Evolutionary conservation across 2,888 invertebrate genomes (phyloP), one percentile per base, ranked within the genome.

Genomic region (Busseola fusca): DNA sequence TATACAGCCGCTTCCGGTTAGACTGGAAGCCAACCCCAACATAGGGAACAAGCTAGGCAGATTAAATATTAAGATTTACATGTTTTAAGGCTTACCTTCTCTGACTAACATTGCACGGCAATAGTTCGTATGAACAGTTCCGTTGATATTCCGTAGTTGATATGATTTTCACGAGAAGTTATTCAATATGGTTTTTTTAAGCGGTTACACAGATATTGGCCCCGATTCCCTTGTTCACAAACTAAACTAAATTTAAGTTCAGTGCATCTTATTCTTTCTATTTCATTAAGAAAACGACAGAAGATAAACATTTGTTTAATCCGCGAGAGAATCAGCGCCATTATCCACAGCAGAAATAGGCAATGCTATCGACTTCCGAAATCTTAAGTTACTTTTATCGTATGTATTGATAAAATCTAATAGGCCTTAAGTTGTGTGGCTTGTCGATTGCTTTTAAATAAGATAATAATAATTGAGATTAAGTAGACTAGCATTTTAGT

Each of bases 401-500:
- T 56, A 54, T 25, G 10, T 54, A 34, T n/a, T n/a, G n/a, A n/a
- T n/a, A 65, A 50, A 37, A 63, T 40, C 1, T 56, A 50, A 45
- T 60, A 50, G 14, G 54, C 21, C 14, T 27, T 62, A 40, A 16
- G 14, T 30, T 52, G 40, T 62, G 59, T 71, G 14, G 27, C 34
- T 27, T 52, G 27, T 37, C 69, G 78, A 70, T 78, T 78, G 78
- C 70, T 78, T 78, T 78, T 80, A 80, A 76, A 78, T 70, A 54
- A 48, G 37, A 62, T 68, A 70, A 67, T 68, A 40, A 52, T 64
- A 27, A 14, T 42, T n/a, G 14, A 37, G 14, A 9, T 16, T 59
- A 40, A n/a, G 40, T 72, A 42, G 6, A 21, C 45, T 73, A 73
- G 25, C 12, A 30, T 48, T 45, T n/a, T 68, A 68, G 30, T 67